Conservation (phyloP, 2,888 invertebrate species). For the Dolichomitus sp. region DNA sequence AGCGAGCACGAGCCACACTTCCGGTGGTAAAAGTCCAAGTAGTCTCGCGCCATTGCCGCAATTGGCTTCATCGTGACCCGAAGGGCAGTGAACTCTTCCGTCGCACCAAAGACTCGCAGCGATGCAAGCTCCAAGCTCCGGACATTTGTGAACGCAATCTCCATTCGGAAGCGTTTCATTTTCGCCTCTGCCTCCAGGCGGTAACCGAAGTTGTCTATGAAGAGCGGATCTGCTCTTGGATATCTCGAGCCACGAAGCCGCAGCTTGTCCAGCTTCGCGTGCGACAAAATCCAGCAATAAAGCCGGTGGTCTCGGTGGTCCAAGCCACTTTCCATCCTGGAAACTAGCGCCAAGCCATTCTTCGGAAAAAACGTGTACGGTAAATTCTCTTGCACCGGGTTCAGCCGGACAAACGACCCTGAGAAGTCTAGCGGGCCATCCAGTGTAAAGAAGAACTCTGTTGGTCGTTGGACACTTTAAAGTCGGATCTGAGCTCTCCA, state of each 20-base stretch:
- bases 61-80: conserved; percentile 91
- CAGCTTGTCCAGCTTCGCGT: conserved; percentile 91
- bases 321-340: conserved; percentile 78
- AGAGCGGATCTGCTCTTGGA: conserved; percentile 89
- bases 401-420: conserved; percentile 92
- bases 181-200: conserved; percentile 78
- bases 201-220: conserved; percentile 88
- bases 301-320: conserved; percentile 87
- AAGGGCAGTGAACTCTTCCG: conserved; percentile 86
- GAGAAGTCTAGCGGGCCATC: conserved; percentile 88
- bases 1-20: conserved; percentile 83
- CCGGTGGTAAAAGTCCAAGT: conserved; percentile 88
- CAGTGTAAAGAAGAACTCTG: conserved; percentile 93
- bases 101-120: conserved; percentile 86
- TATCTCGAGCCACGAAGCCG: conserved; percentile 93
- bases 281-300: conserved; percentile 91
- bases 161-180: conserved; percentile 79
- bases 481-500: conserved; percentile 56
- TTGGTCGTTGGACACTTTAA: conserved; percentile 92
- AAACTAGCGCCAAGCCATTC: conserved; percentile 90
- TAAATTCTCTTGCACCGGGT: conserved; percentile 89
- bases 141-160: conserved; percentile 85
- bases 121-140: conserved; percentile 84
- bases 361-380: conserved; percentile 93
- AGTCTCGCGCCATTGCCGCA: conserved; percentile 84